These are phyloP conservation scores for Octodon degus DNA, from an alignment of 2,113 vertebrate genomes.

Conservation along the genomic window DNA sequence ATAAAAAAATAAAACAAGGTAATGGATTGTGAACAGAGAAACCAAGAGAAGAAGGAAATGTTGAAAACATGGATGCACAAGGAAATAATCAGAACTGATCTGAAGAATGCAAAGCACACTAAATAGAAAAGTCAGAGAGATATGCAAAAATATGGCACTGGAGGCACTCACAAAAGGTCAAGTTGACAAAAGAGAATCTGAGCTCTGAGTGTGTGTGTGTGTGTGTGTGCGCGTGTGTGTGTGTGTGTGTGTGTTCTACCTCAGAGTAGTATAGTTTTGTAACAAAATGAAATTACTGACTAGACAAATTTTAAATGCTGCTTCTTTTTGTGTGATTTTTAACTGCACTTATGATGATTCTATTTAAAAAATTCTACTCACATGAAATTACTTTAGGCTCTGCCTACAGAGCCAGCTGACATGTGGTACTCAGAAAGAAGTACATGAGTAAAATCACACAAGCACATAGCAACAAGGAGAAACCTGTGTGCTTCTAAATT, in stretches of 20 bases:
- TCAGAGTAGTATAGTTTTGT: background rate
- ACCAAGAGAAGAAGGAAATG: background rate
- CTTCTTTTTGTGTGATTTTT: conserved; percentile 13
- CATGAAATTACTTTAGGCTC: background rate
- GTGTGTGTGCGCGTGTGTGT: background rate
- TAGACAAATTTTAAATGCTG: background rate
- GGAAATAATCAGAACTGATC: background rate
- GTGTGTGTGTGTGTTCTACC: background rate
- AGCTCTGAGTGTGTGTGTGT: background rate
- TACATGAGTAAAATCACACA: background rate
- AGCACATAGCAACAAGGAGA: background rate
- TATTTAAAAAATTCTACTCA: background rate
- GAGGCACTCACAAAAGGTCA: background rate
- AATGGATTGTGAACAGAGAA: background rate
- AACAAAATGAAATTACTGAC: conserved; percentile 25
- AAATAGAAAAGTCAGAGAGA: background rate
- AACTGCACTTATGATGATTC: background rate
- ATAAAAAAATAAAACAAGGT: background rate
- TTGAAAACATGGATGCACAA: background rate
- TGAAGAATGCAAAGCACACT: background rate
- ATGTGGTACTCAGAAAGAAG: background rate
- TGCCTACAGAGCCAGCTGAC: background rate
- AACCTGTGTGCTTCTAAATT: background rate
- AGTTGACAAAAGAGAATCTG: background rate
- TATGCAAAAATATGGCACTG: background rate